Base-by-base conservation (phyloP, 2,888 invertebrate species). In the Leptinotarsa juncta region DNA sequence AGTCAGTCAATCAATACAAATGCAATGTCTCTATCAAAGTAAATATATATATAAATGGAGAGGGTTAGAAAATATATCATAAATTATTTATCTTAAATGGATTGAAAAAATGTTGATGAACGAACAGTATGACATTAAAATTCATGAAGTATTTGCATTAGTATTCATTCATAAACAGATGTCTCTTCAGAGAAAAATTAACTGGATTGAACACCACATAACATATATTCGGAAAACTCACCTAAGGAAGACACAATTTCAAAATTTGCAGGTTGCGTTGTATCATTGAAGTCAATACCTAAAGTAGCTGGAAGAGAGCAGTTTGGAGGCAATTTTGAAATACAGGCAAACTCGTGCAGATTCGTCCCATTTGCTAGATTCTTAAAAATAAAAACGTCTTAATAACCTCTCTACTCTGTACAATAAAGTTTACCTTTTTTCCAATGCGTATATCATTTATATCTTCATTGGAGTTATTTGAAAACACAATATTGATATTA, bases 201-300 rank as follows among this genome's bases (percentile, higher is more conserved):
- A 16, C 51, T 12, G n/a, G 51, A 51, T 51, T 51, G 5, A 51
- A 51, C 16, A n/a, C 16, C n/a, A 16, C 55, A 57, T 3, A 20
- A 57, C 18, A 57, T n/a, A 18, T 18, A n/a, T 57, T n/a, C 4
- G 50, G 51, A 48, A 55, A 57, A 70, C 73, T 81, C 80, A 83
- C 93, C 92, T 80, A 90, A 86, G 70, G 91, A 92, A 82, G 93
- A 93, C 57, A 90, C 87, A 68, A 97, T 90, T 82, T 95, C 94
- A 86, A 97, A 94, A 78, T 93, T 92, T 1, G 96, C 93, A 0
- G 96, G 93, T 86, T 97, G 96, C 70, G 95, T 96, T 20, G 96
- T 95, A 87, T 98, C 98, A 76, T 96, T 96, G 88, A 97, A 97
- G 89, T 97, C 96, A 4, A 98, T 92, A 18, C 97, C 97, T 79